Conservation (phyloP, 2,113 vertebrate genomes). For the Carlito syrichta region DNA sequence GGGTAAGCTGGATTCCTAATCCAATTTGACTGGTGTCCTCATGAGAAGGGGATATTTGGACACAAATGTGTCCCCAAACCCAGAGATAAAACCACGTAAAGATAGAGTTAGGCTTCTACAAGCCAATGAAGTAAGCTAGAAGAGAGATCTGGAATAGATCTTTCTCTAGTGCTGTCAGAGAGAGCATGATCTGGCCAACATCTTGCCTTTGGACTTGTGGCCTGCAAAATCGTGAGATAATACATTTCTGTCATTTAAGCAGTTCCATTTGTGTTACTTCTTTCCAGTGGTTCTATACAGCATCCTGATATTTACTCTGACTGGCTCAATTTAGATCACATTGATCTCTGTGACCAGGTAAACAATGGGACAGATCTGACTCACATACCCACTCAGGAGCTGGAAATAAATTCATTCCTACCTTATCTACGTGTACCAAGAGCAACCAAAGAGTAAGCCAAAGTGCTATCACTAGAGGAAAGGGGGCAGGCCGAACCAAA, state of each 20-base stretch:
- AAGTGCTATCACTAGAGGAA: too few species aligned
- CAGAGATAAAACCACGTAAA: background rate
- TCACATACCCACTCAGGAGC: background rate
- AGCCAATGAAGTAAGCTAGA: background rate
- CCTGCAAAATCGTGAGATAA: background rate
- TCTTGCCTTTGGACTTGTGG: background rate
- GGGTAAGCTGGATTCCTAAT: background rate
- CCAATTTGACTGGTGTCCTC: background rate
- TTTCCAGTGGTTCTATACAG: accelerated
- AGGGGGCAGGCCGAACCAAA: background rate
- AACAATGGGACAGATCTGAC: background rate
- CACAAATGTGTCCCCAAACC: background rate
- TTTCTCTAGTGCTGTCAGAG: background rate
- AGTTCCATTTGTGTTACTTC: accelerated
- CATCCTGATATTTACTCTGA: background rate
- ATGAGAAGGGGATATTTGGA: background rate
- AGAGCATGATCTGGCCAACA: background rate
- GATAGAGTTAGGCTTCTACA: background rate
- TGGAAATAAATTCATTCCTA: too few species aligned
- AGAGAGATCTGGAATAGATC: background rate
- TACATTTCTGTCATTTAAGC: background rate
- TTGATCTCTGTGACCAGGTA: background rate
- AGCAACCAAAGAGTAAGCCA: background rate
- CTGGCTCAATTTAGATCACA: background rate
- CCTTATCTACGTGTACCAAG: accelerated